Percentiles rank a stretch among this genome's conserved stretches.
phyloP scores from a whole-genome alignment of 1,140 invertebrate genomes.

The Zaprionus ornatus region DNA sequence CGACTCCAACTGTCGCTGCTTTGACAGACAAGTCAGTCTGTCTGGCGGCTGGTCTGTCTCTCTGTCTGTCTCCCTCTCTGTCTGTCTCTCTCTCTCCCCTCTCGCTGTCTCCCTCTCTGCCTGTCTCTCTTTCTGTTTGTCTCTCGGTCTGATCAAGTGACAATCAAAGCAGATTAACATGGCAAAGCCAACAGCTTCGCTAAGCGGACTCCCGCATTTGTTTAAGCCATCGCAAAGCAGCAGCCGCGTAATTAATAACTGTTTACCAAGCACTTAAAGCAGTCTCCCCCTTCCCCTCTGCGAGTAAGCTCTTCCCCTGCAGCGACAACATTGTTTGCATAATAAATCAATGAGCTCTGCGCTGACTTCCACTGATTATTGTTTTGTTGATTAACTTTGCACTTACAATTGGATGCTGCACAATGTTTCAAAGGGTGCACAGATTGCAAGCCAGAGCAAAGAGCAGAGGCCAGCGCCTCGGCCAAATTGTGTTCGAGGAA shows the following conservation, averaged over 20 bases:
- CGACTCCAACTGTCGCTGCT: constrained; percentile 13
- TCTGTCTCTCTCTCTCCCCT: constrained; percentile 2
- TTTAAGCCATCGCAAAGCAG: constrained; percentile 55
- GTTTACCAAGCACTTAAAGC: constrained; percentile 73
- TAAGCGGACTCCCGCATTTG: constrained; percentile 54
- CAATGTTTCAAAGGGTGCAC: constrained; percentile 42
- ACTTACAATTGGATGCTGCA: constrained; percentile 53
- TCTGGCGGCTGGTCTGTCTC: neutral
- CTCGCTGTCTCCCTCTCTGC: neutral
- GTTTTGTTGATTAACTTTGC: constrained; percentile 69
- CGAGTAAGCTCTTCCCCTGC: neutral
- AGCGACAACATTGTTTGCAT: constrained; percentile 58
- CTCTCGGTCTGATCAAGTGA: constrained; percentile 57
- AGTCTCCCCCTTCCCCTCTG: constrained; percentile 13
- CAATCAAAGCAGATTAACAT: constrained; percentile 79
- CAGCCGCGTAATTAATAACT: constrained; percentile 72
- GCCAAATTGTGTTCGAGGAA: constrained; percentile 47
- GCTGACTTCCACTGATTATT: constrained; percentile 56
- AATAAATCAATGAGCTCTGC: constrained; percentile 70
- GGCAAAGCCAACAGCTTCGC: constrained; percentile 56
- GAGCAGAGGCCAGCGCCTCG: constrained; percentile 1
- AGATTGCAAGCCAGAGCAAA: neutral
- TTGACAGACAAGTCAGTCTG: constrained; percentile 36
- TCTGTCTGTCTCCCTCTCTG: constrained; percentile 1
- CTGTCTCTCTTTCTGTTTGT: neutral